Evolutionary conservation across 37 sponge, comb jelly and placozoan species (phyloP).

Genomic region (Tethya wilhelma): DNA sequence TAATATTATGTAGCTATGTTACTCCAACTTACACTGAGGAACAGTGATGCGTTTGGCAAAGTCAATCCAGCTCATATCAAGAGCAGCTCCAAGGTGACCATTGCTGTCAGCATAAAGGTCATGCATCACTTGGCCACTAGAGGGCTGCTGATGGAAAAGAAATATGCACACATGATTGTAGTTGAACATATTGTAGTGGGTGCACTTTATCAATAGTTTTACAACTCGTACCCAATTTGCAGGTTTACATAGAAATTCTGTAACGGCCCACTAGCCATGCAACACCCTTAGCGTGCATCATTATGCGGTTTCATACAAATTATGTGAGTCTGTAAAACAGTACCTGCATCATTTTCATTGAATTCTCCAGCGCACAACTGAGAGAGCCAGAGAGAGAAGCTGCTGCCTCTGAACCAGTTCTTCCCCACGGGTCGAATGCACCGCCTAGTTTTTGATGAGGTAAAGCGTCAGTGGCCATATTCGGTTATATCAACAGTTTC

Average conservation of each 20-base stretch:
- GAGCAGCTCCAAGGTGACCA: conserved; percentile 45
- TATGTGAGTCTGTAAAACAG: no score
- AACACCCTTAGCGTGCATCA: no score
- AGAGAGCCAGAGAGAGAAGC: background rate
- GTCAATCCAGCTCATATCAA: conserved; percentile 60
- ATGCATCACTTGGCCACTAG: background rate
- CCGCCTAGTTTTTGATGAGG: no score
- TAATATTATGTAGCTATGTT: background rate
- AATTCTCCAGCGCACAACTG: conserved; percentile 61
- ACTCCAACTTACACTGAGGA: background rate
- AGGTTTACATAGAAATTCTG: no score
- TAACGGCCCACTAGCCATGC: background rate
- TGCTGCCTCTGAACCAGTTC: no score
- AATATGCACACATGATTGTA: background rate
- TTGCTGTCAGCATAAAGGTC: background rate
- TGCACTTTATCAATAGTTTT: no score
- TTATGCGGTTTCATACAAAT: no score
- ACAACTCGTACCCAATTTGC: no score
- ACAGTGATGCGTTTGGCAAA: conserved; percentile 2
- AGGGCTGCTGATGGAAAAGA: conserved; percentile 17
- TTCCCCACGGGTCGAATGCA: no score
- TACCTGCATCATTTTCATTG: conserved; percentile 74
- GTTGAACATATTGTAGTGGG: no score
- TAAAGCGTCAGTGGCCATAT: no score
- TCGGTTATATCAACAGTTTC: no score